phyloP scores from a whole-genome alignment of 2,797 vertebrate species.

The Fringilla coelebs region DNA sequence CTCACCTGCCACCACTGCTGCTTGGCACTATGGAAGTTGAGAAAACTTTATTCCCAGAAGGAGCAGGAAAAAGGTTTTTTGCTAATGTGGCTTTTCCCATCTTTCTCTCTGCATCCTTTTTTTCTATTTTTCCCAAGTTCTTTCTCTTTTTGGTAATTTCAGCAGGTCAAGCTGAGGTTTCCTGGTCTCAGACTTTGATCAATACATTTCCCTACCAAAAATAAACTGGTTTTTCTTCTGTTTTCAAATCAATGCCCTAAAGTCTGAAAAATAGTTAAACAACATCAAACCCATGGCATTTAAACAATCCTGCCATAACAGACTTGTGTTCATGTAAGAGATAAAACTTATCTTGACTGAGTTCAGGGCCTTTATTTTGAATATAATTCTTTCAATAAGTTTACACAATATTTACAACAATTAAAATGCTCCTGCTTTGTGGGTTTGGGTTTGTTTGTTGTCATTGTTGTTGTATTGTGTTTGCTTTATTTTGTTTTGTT shows the following conservation, averaged over 20 bases:
- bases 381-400: neutral
- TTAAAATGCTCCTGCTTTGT: neutral
- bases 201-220: neutral
- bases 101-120: neutral
- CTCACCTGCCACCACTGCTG: neutral
- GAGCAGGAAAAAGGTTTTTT: neutral
- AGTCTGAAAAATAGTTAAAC: neutral
- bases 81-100: neutral
- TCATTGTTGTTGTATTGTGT: too few species aligned
- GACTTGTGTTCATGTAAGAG: neutral
- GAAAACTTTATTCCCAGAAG: neutral
- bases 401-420: neutral
- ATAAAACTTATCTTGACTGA: neutral
- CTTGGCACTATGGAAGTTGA: neutral
- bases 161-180: neutral
- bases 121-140: neutral
- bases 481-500: neutral
- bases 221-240: neutral
- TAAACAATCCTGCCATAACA: neutral
- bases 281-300: neutral
- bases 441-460: neutral
- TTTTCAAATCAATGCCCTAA: neutral
- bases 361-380: neutral
- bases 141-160: neutral
- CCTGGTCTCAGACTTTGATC: neutral